A percentile compares a stretch with the other conserved stretches of the same genome.
phyloP scores from a whole-genome alignment of 2,113 vertebrate genomes.

The Oriolus oriolus region DNA sequence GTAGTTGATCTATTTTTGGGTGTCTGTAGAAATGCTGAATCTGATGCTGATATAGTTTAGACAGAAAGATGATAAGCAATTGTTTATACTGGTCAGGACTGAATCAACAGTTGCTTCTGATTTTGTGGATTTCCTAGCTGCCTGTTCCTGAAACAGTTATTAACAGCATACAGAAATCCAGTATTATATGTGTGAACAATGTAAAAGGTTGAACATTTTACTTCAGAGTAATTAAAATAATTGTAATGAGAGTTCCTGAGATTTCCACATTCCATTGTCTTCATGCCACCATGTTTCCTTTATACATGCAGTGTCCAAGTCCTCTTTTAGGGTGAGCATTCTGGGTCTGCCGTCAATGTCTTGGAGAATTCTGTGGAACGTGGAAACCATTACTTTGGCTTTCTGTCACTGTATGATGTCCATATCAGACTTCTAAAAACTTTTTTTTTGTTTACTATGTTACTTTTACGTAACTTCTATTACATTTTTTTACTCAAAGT shows the following conservation, averaged over 20 bases:
- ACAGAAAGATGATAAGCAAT: background rate
- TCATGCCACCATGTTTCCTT: background rate
- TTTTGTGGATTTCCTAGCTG: background rate
- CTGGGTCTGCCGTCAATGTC: background rate
- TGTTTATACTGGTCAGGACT: background rate
- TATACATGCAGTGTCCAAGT: background rate
- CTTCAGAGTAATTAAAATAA: background rate
- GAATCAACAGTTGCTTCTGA: background rate
- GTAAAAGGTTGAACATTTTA: background rate
- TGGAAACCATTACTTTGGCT: background rate
- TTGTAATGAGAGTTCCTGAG: background rate
- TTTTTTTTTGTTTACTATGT: background rate
- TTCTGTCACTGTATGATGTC: background rate
- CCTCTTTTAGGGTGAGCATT: background rate
- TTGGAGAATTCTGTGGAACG: background rate
- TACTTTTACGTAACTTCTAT: background rate
- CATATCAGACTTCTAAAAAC: background rate
- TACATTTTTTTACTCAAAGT: background rate
- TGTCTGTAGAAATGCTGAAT: background rate
- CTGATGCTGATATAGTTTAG: background rate
- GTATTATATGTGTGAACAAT: background rate
- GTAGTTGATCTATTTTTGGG: background rate
- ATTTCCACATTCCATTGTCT: background rate
- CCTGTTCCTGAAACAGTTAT: background rate
- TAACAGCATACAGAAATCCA: background rate